phyloP scores from a whole-genome alignment of 2,888 invertebrate genomes.

The Cactoblastis cactorum region DNA sequence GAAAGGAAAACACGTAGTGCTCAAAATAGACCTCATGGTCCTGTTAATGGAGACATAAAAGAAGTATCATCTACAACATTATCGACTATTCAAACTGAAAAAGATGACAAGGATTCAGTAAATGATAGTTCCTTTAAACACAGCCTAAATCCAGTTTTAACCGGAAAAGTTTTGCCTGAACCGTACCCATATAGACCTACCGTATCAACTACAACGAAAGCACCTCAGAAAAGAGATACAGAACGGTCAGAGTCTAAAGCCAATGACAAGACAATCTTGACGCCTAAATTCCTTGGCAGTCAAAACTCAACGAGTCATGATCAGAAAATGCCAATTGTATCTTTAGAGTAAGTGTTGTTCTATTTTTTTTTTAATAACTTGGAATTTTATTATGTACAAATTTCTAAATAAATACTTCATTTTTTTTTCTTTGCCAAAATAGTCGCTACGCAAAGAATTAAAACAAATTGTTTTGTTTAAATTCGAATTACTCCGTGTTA shows the following conservation, averaged over 20 bases:
- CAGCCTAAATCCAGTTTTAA: not conserved
- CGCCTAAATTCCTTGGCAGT: not conserved
- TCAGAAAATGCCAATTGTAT: conserved; percentile 17
- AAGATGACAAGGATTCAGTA: not conserved
- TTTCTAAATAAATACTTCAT: not conserved
- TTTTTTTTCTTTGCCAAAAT: too few species aligned
- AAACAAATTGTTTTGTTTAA: too few species aligned
- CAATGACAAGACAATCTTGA: not conserved
- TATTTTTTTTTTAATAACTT: not conserved
- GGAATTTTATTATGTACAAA: not conserved
- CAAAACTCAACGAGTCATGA: conserved; percentile 3
- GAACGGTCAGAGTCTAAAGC: not conserved
- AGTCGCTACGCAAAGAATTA: too few species aligned
- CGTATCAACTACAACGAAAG: not conserved
- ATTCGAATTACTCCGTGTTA: too few species aligned
- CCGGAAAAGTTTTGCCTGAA: not conserved
- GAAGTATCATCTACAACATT: not conserved
- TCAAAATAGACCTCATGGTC: not conserved
- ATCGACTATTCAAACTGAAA: not conserved
- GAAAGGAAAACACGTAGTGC: conserved; percentile 2
- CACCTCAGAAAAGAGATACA: conserved; percentile 11
- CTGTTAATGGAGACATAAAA: not conserved
- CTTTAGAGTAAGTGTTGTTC: conserved; percentile 17
- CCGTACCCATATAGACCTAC: conserved; percentile 7
- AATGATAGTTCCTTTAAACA: not conserved